Evolutionary conservation across 1,140 invertebrate genomes (phyloP), one percentile per base, ranked within the genome.

Genomic region (Nephotettix cincticeps): DNA sequence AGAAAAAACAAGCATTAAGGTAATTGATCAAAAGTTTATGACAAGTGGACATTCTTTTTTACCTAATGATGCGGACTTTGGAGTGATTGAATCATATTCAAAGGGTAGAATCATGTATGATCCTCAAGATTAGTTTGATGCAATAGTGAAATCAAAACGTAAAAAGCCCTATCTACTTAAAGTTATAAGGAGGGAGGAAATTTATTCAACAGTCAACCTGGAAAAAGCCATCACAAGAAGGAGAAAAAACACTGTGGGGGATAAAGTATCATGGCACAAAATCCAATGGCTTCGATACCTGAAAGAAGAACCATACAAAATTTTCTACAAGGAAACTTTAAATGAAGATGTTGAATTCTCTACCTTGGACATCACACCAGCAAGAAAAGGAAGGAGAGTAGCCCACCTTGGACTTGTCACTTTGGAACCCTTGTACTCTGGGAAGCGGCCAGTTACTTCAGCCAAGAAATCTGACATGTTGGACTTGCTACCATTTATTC

Each of bases 21-120:
- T 40, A 25, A 73, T 79, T 69, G 78, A 77, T 63, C 74, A 77
- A 25, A 77, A 75, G 71, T 78, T 77, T 75, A 72, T 77, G 29
- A 69, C 78, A 66, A 75, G 71, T 4, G 74, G 76, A 14, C 76
- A 79, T 75, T 77, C 75, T 19, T 77, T 74, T 74, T 67, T 77
- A 66, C 76, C 66, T 0, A 74, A 74, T 72, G 73, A 76, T 45
- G 43, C 29, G 23, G 74, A 76, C 28, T 67, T 75, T 70, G 75
- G 67, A 23, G 21, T 73, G 13, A 71, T 75, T 29, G 74, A 76
- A 69, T 54, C 68, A 51, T 61, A 58, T 29, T 32, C 29, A n/a
- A 71, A 71, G 21, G 28, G 23, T 27, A 29, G 30, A 45, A 23
- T 40, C 36, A 65, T 74, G 19, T 74, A 63, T 67, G 28, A 36